Percentiles rank a stretch among this genome's conserved stretches.
These are phyloP conservation scores for Drosophila quinaria DNA, from an alignment of 2,888 invertebrate genomes.

Conservation along the genomic window DNA sequence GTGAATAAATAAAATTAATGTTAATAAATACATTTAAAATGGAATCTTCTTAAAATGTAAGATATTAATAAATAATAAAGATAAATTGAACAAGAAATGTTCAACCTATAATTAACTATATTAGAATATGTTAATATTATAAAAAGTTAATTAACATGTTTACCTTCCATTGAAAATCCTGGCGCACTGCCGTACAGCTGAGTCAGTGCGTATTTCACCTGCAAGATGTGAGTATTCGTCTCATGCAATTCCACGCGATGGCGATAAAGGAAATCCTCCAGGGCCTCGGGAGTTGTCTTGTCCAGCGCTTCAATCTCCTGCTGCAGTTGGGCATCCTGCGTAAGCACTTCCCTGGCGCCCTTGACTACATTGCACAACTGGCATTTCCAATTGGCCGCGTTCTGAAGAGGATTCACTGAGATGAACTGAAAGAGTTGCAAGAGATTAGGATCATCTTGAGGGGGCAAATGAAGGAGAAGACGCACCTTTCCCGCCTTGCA, in stretches of 20 bases:
- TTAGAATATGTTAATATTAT: too few species aligned
- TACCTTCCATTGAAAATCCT: constrained; percentile 87
- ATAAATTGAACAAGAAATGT: too few species aligned
- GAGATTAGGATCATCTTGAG: neutral
- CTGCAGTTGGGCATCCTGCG: constrained; percentile 88
- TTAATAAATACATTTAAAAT: too few species aligned
- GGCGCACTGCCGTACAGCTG: constrained; percentile 89
- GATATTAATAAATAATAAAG: too few species aligned
- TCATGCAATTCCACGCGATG: constrained; percentile 89
- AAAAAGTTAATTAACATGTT: too few species aligned
- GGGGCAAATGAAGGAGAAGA: neutral
- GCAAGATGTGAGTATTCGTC: constrained; percentile 89
- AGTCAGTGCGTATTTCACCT: constrained; percentile 89
- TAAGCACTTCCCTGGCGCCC: constrained; percentile 87
- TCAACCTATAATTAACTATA: too few species aligned
- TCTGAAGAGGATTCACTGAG: constrained; percentile 88
- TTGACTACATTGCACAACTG: constrained; percentile 88
- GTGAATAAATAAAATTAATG: neutral
- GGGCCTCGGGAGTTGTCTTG: constrained; percentile 87
- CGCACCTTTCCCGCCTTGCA: constrained; percentile 87
- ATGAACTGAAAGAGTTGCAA: constrained; percentile 85
- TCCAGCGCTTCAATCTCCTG: constrained; percentile 87
- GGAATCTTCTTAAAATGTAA: too few species aligned
- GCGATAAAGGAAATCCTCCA: constrained; percentile 89
- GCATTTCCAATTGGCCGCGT: constrained; percentile 89